Base-by-base conservation (phyloP, 2,888 invertebrate species). In the Himalopsyche tibetana region DNA sequence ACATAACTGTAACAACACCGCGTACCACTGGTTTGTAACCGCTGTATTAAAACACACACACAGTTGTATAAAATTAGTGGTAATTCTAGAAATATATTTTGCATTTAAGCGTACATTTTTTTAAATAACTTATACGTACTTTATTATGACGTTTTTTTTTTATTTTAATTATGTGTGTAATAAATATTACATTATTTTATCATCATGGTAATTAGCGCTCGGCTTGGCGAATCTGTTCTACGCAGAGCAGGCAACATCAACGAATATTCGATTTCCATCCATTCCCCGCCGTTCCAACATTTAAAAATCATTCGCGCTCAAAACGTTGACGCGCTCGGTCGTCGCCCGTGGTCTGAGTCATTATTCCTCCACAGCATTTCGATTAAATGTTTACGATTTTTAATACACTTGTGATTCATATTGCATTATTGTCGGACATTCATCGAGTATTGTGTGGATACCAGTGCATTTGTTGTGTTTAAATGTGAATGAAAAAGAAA, bases 341-440 rank as follows among this genome's bases (percentile, higher is more conserved):
- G 63, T 19, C 9, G 63, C 4, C 8, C 63, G 63, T 8, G 63
- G 63, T 19, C 51, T 63, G 63, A 63, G 63, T 63, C 63, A 63
- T 2, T 11, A 28, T n/a, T 63, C 63, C n/a, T 63, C 19, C 63
- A 19, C 19, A 63, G 2, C 19, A 63, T 63, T 63, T 63, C 28
- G 19, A 63, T 19, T n/a, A 19, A 63, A 63, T 63, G 63, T 63
- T 63, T 63, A 63, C 63, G 63, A 63, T 63, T 63, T 63, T 19
- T 63, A 28, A 63, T 63, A 19, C 63, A 63, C 63, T n/a, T 63
- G 63, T 63, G 63, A 19, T 19, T 63, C 63, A 63, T 19, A 63
- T 63, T 63, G 63, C 63, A 63, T 63, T 63, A 63, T 28, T 63
- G 28, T 63, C 63, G 28, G 28, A 63, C 63, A 63, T 63, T 19